Conservation (phyloP, 92 coral and sea anemone species). For the Epizoanthus illoricatus region DNA sequence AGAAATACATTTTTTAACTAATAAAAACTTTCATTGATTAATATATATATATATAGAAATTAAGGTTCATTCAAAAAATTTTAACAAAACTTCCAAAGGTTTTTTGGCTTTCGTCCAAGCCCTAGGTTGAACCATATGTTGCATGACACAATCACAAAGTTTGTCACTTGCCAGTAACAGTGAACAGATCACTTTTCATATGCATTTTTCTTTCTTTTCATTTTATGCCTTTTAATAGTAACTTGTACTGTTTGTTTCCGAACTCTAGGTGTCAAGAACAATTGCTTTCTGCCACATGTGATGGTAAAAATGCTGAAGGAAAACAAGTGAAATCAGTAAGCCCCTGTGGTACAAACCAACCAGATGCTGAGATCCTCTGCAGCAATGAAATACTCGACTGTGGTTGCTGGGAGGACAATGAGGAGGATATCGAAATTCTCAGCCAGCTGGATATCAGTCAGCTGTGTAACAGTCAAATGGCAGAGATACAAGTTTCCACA, state of each 20-base stretch:
- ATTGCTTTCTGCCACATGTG: constrained; percentile 1
- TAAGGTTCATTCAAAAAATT: too few species aligned
- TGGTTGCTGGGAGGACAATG: constrained; percentile 33
- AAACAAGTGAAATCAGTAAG: constrained; percentile 1
- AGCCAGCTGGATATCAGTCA: constrained; percentile 27
- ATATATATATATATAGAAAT: too few species aligned
- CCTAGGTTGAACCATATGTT: too few species aligned
- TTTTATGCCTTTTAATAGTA: too few species aligned
- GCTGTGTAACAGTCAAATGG: not conserved
- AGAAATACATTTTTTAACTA: too few species aligned
- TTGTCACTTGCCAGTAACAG: too few species aligned
- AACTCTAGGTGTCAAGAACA: not conserved
- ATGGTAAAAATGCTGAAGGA: not conserved
- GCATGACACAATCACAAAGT: too few species aligned
- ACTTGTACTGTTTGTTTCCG: not conserved
- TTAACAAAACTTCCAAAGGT: too few species aligned
- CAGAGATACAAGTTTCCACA: not conserved
- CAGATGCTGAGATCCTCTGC: not conserved
- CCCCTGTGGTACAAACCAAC: not conserved
- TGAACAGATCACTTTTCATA: too few species aligned
- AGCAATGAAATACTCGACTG: not conserved
- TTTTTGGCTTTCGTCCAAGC: too few species aligned
- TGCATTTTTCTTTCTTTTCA: too few species aligned
- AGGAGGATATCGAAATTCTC: constrained; percentile 14
- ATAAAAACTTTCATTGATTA: too few species aligned